These are phyloP conservation scores for Malaclemys terrapin DNA, from an alignment of 2,113 vertebrate species.

Conservation along the genomic window DNA sequence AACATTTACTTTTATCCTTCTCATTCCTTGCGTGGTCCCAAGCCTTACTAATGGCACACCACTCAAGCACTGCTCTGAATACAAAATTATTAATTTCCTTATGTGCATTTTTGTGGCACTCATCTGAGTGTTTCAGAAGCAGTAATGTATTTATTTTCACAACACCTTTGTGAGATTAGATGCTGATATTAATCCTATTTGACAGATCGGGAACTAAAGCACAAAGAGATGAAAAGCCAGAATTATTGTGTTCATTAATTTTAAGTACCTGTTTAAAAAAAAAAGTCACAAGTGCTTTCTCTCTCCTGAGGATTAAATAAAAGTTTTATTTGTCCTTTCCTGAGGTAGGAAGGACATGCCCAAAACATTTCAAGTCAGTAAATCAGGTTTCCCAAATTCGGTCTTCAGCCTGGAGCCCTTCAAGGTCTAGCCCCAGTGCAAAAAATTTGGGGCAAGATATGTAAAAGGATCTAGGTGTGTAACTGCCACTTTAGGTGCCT, in stretches of 20 bases:
- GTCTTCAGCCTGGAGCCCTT: background rate
- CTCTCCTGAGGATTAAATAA: background rate
- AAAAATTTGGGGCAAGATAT: background rate
- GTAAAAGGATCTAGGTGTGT: background rate
- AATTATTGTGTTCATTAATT: background rate
- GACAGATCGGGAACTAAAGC: background rate
- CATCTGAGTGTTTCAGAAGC: background rate
- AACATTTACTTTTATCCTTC: background rate
- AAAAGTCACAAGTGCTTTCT: background rate
- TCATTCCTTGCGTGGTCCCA: background rate
- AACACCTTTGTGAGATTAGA: background rate
- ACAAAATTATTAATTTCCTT: background rate
- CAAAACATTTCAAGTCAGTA: background rate
- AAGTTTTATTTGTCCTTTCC: background rate
- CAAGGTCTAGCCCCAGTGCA: background rate
- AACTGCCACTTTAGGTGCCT: background rate
- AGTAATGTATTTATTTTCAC: background rate
- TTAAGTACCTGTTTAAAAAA: background rate
- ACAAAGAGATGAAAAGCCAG: background rate
- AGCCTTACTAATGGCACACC: background rate
- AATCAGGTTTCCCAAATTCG: background rate
- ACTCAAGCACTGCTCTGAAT: background rate
- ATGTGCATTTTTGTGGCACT: background rate
- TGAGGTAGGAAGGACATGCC: background rate
- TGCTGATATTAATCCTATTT: background rate